A percentile compares a stretch with the other conserved stretches of the same genome.
Evolutionary conservation across 2,888 invertebrate species (phyloP).

Genomic region (Mayetiola destructor): DNA sequence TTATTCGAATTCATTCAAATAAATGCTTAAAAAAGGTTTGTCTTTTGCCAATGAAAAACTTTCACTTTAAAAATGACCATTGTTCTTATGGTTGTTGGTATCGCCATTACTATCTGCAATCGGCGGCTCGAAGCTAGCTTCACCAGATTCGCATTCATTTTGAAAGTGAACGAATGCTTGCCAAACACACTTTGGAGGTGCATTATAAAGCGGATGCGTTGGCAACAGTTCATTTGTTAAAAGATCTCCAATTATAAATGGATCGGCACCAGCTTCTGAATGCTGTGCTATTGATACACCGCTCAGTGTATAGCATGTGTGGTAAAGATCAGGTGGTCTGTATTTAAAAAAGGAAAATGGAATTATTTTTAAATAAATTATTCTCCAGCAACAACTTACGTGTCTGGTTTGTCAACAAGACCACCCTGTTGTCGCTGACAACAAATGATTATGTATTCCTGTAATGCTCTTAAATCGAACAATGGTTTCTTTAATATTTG

Average conservation of each 20-base stretch:
- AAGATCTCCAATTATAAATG: slow-evolving; percentile 47
- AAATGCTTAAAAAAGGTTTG: too few relatives aligned
- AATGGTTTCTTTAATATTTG: slow-evolving; percentile 33
- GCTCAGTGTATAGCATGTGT: slow-evolving; percentile 91
- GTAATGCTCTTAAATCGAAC: slow-evolving; percentile 75
- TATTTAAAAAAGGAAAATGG: neutral
- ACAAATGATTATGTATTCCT: slow-evolving; percentile 87
- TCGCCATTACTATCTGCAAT: neutral
- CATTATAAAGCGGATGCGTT: slow-evolving; percentile 72
- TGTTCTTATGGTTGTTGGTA: neutral
- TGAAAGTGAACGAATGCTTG: slow-evolving; percentile 37
- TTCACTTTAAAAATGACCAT: too few relatives aligned
- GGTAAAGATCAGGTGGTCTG: slow-evolving; percentile 82
- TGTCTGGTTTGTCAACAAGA: slow-evolving; percentile 89
- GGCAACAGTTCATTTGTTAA: slow-evolving; percentile 52
- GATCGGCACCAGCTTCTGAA: slow-evolving; percentile 34
- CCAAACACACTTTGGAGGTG: slow-evolving; percentile 50
- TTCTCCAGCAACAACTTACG: slow-evolving; percentile 43
- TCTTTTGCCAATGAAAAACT: too few relatives aligned
- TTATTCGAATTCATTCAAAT: too few relatives aligned
- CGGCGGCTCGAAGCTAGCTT: neutral
- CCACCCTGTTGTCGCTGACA: slow-evolving; percentile 83
- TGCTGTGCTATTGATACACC: slow-evolving; percentile 90
- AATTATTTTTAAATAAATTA: neutral
- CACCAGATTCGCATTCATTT: neutral